A percentile compares a stretch with the other conserved stretches of the same genome.
Evolutionary conservation across 1,140 invertebrate genomes (phyloP).

Genomic region (Cotesia chilonis): DNA sequence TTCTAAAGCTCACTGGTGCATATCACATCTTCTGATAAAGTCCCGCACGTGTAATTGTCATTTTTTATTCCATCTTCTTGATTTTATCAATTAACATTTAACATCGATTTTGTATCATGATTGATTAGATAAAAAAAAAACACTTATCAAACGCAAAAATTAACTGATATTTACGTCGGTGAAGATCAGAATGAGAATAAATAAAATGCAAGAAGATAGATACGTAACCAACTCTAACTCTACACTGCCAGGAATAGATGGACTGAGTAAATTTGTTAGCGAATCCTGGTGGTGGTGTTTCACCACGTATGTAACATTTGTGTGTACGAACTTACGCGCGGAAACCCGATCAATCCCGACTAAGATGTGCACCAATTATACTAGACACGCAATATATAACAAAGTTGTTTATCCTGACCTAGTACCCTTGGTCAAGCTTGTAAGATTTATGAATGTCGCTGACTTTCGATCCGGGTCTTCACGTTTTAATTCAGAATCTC

Average conservation of each 20-base stretch:
- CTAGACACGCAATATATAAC: neutral
- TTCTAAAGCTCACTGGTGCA: slow-evolving; percentile 25
- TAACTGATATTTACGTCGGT: neutral
- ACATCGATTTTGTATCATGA: neutral
- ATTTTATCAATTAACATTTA: slow-evolving; percentile 2
- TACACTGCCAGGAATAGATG: slow-evolving; percentile 64
- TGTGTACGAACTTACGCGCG: slow-evolving; percentile 37
- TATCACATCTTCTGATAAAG: neutral
- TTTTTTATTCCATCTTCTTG: slow-evolving; percentile 7
- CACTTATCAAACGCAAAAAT: neutral
- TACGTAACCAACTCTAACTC: slow-evolving; percentile 53
- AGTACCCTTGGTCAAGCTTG: slow-evolving; percentile 29
- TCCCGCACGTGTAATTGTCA: slow-evolving; percentile 13
- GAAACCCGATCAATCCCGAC: slow-evolving; percentile 23
- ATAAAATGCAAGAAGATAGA: slow-evolving; percentile 45
- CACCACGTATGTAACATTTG: slow-evolving; percentile 50
- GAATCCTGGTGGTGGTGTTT: slow-evolving; percentile 46
- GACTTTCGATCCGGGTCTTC: neutral
- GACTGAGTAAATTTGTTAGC: slow-evolving; percentile 43
- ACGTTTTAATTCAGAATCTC: slow-evolving; percentile 2
- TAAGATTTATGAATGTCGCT: slow-evolving; percentile 4
- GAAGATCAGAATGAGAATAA: slow-evolving; percentile 23
- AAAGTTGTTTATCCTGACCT: slow-evolving; percentile 28
- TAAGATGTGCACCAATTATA: slow-evolving; percentile 6
- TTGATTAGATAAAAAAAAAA: neutral